phyloP scores from a whole-genome alignment of 2,888 invertebrate species.

The Agrilus mali region DNA sequence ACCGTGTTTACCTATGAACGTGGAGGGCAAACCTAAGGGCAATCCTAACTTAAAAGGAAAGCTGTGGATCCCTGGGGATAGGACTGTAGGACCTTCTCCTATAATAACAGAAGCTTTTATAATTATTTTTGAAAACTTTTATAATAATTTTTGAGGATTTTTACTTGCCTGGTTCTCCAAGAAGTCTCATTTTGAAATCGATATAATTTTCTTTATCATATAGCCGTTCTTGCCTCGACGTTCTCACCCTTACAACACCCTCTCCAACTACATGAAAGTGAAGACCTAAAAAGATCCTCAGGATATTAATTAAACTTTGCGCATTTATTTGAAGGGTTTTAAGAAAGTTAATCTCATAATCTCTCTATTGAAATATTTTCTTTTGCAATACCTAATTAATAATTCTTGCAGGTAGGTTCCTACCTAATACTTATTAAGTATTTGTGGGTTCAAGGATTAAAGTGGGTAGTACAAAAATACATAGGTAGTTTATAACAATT shows the following conservation, averaged over 20 bases:
- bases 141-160: too few species aligned
- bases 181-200: conserved; percentile 83
- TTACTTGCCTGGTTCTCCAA: conserved; percentile 68
- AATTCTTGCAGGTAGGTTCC: too few species aligned
- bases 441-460: too few species aligned
- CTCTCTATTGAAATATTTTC: too few species aligned
- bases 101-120: not conserved
- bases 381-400: too few species aligned
- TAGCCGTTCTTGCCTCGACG: conserved; percentile 70
- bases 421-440: too few species aligned
- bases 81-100: conserved; percentile 71
- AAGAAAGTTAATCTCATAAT: too few species aligned
- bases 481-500: too few species aligned
- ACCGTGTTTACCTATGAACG: conserved; percentile 85
- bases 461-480: too few species aligned
- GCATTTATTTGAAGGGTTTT: too few species aligned
- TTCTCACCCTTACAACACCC: conserved; percentile 79
- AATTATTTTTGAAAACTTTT: too few species aligned
- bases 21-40: conserved; percentile 81
- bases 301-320: too few species aligned
- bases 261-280: conserved; percentile 92
- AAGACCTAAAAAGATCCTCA: conserved; percentile 48
- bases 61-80: conserved; percentile 89
- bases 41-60: conserved; percentile 88
- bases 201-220: conserved; percentile 91